Conservation (phyloP, 2,888 invertebrate genomes). For the Nowickia ferox region DNA sequence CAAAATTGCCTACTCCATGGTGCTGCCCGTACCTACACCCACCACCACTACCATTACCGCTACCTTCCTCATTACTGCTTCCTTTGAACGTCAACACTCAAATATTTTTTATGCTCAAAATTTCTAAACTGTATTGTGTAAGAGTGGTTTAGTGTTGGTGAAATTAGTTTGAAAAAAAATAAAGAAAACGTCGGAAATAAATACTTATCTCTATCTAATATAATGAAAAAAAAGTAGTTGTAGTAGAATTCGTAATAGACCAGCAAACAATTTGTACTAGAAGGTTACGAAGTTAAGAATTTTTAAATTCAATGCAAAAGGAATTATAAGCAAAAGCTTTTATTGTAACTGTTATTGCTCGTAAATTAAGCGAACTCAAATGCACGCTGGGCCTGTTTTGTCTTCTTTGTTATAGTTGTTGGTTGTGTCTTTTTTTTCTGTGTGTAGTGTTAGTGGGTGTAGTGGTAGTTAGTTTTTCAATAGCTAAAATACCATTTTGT, state of each 20-base stretch:
- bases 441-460: constrained; percentile 36
- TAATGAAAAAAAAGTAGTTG: constrained; percentile 45
- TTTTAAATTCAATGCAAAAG: constrained; percentile 1
- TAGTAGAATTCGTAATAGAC: constrained; percentile 25
- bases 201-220: constrained; percentile 60
- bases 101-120: constrained; percentile 41
- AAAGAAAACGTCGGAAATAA: constrained; percentile 51
- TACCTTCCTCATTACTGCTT: not conserved
- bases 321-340: not conserved
- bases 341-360: not conserved
- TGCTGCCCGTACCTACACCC: not conserved
- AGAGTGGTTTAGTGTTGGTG: constrained; percentile 53
- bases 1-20: not conserved
- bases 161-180: constrained; percentile 36
- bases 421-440: not conserved
- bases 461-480: constrained; percentile 57
- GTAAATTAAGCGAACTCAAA: not conserved
- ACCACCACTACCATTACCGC: not conserved
- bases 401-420: constrained; percentile 20
- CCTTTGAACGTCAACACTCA: constrained; percentile 16
- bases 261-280: constrained; percentile 41
- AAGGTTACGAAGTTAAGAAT: not conserved
- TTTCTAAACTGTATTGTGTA: constrained; percentile 65
- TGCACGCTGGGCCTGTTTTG: constrained; percentile 21
- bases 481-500: constrained; percentile 50